Base-by-base conservation (phyloP, 2,888 invertebrate species). In the Stramonita haemastoma region DNA sequence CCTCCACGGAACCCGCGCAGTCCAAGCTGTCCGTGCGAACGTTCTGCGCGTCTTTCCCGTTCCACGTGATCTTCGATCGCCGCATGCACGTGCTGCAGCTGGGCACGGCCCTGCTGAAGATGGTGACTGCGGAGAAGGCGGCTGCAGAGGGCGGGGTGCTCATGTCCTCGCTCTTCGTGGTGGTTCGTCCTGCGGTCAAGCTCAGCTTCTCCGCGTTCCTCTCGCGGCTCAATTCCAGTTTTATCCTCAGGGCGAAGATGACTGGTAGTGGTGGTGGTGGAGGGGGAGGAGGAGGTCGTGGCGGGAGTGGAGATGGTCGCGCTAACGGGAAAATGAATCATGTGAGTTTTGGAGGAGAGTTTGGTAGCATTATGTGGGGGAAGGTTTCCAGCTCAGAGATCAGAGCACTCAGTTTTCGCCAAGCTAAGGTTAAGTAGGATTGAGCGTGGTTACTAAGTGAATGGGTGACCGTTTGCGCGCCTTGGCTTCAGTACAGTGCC, bases 61-160 rank as follows among this genome's bases (percentile, higher is more conserved):
- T 99, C 96, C 99, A 99, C 95, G 96, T 99, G 93, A 98, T 99
- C 97, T 99, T 99, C 95, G 98, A 99, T 96, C 97, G 98, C 36
- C 97, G 98, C 93, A 97, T 99, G 96, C 97, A 97, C 95, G 98
- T 99, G 93, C 97, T 98, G 34, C 99, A 99, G 96, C 98, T 98
- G 8, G 99, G 99, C 86, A 97, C 98, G 89, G 98, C 98, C 0
- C 97, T 99, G 87, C 97, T 98, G 22, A 97, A 98, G 92, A 97
- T 99, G 29, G 97, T 99, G 93, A 98, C 98, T 0, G 96, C 96
- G 90, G 97, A 93, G 22, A 56, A 85, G 32, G 92, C 93, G 73
- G 87, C 91, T 29, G 90, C 90, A 19, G 90, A 91, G 34, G 89
- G 89, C 15, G 93, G 93, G 0, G 83, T 90, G 34, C 89, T 91